Percentiles rank a stretch among this genome's conserved stretches.
These are phyloP conservation scores for Pristiophorus japonicus DNA, from an alignment of 2,113 vertebrate species.

Conservation along the genomic window DNA sequence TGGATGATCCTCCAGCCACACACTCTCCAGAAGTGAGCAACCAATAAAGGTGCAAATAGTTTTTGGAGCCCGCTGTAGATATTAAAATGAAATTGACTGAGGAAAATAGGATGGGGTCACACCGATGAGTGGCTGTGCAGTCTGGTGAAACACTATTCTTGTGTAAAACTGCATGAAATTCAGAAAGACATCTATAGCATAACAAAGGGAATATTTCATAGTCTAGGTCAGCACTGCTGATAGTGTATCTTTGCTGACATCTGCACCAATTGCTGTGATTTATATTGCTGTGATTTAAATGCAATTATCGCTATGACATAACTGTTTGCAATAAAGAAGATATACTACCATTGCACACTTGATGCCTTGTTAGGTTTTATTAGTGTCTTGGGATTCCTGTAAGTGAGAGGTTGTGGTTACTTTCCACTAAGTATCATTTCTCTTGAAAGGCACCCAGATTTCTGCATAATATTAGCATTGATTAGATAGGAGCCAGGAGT, in stretches of 20 bases:
- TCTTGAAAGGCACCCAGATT: conserved; percentile 42
- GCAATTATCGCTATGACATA: conserved; percentile 47
- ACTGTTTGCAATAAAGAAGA: conserved; percentile 58
- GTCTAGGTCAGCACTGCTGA: conserved; percentile 56
- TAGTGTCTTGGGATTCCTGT: conserved; percentile 46
- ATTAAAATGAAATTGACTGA: not conserved
- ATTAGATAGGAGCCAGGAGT: not conserved
- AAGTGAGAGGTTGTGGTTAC: not conserved
- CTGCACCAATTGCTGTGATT: conserved; percentile 50
- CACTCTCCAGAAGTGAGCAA: not conserved
- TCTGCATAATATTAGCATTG: conserved; percentile 46
- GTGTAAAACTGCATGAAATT: not conserved
- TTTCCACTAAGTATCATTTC: conserved; percentile 32
- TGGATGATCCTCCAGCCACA: not conserved
- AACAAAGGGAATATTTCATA: conserved; percentile 46
- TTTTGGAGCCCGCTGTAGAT: not conserved
- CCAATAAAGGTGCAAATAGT: not conserved
- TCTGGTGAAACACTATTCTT: not conserved
- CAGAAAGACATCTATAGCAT: not conserved
- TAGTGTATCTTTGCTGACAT: conserved; percentile 37
- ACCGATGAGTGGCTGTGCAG: not conserved
- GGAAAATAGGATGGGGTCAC: not conserved
- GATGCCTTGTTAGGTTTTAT: conserved; percentile 61
- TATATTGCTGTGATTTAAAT: conserved; percentile 60
- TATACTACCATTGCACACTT: conserved; percentile 51